These are phyloP conservation scores for Labrus mixtus DNA, from an alignment of 2,113 vertebrate species.

Conservation along the genomic window DNA sequence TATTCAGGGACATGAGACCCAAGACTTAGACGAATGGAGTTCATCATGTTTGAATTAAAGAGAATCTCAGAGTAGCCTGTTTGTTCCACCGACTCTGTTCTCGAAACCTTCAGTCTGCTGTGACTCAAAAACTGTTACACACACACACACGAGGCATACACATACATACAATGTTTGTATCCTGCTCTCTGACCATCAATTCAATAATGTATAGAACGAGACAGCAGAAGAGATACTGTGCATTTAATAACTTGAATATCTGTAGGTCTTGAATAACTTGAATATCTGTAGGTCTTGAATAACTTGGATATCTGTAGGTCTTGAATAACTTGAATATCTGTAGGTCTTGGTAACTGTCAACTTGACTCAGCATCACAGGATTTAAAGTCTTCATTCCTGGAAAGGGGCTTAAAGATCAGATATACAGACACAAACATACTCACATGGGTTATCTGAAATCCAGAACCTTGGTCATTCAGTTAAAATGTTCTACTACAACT, in stretches of 20 bases:
- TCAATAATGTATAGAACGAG: background rate
- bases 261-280: background rate
- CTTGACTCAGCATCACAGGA: constrained; percentile 13
- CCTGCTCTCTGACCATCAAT: constrained; percentile 5
- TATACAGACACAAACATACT: background rate
- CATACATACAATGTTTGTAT: constrained; percentile 12
- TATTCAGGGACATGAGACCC: background rate
- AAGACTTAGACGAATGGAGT: background rate
- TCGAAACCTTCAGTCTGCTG: background rate
- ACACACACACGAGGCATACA: background rate
- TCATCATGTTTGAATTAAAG: background rate
- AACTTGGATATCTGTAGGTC: background rate
- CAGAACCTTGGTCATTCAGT: background rate
- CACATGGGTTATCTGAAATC: background rate
- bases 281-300: background rate
- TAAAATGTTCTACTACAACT: background rate
- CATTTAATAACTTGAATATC: background rate
- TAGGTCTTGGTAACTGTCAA: constrained; percentile 13
- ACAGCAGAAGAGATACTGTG: background rate
- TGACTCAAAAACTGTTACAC: background rate
- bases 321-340: background rate
- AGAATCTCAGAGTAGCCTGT: constrained; percentile 10
- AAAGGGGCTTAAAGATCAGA: constrained; percentile 14
- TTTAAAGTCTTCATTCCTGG: constrained; percentile 23
- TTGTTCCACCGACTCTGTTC: constrained; percentile 11